Evolutionary conservation across 2,113 vertebrate species (phyloP).

Genomic region (Phyllostomus discolor): DNA sequence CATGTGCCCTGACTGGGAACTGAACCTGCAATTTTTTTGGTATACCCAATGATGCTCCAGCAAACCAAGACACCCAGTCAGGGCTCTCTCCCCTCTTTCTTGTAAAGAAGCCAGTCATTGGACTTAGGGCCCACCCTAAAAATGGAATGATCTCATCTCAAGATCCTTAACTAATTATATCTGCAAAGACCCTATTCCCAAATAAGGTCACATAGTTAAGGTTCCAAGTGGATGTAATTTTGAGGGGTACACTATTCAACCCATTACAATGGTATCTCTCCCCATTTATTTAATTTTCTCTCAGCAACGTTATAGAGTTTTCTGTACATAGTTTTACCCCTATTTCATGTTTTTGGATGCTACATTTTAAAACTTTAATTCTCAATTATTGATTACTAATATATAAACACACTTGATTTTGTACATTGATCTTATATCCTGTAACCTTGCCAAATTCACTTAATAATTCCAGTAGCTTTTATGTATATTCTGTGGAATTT

Average conservation of each 20-base stretch:
- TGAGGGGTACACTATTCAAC: neutral
- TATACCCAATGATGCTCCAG: too few species aligned
- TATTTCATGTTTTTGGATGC: neutral
- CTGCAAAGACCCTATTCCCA: neutral
- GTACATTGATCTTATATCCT: neutral
- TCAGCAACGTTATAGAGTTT: neutral
- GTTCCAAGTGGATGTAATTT: neutral
- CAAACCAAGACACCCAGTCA: too few species aligned
- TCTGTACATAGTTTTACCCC: neutral
- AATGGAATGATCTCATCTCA: neutral
- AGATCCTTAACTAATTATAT: neutral
- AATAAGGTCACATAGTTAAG: neutral
- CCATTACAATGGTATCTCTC: neutral
- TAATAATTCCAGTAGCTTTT: neutral
- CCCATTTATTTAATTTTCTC: constrained; percentile 2
- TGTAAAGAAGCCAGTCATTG: neutral
- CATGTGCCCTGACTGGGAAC: too few species aligned
- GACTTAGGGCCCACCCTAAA: neutral
- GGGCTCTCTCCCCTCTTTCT: neutral
- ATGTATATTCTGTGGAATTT: neutral
- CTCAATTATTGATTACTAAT: neutral
- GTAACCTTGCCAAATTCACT: neutral
- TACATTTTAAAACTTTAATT: neutral
- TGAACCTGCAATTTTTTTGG: too few species aligned
- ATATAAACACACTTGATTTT: neutral